Conservation (phyloP, 2,797 vertebrate genomes). For the Lagorchestes hirsutus region DNA sequence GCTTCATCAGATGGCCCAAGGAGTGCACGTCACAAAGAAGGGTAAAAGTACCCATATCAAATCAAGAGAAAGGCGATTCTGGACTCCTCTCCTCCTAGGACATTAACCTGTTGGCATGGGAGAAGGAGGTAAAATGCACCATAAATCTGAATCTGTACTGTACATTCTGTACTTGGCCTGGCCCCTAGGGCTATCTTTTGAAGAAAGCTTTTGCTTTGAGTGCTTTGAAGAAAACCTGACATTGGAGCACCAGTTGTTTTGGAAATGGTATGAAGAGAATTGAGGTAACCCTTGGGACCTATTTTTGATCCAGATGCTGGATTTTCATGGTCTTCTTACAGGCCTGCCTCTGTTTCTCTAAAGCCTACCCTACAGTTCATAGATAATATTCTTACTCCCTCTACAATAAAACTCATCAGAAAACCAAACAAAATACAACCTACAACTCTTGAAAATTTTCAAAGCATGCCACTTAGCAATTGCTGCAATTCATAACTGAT, state of each 20-base stretch:
- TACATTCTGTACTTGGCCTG: background rate
- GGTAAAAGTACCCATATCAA: background rate
- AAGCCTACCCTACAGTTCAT: background rate
- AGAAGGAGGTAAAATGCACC: background rate
- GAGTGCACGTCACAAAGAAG: background rate
- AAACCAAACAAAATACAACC: background rate
- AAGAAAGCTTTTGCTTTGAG: background rate
- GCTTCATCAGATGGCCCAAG: background rate
- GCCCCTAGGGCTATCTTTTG: background rate
- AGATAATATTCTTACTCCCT: background rate
- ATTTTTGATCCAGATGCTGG: constrained; percentile 39
- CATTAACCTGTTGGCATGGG: background rate
- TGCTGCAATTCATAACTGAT: background rate
- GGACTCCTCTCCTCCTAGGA: background rate
- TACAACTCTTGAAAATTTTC: constrained; percentile 6
- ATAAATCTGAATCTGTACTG: background rate
- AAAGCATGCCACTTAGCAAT: constrained; percentile 49
- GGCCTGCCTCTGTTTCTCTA: background rate
- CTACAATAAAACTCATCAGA: constrained; percentile 13
- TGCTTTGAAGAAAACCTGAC: constrained; percentile 8
- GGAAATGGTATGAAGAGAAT: constrained; percentile 28
- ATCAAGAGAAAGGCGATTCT: background rate
- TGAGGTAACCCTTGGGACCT: constrained; percentile 34
- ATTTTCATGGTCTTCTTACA: background rate
- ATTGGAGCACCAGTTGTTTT: constrained; percentile 34